phyloP scores from a whole-genome alignment of 2,113 vertebrate genomes.

The Chionodraco myersi region DNA sequence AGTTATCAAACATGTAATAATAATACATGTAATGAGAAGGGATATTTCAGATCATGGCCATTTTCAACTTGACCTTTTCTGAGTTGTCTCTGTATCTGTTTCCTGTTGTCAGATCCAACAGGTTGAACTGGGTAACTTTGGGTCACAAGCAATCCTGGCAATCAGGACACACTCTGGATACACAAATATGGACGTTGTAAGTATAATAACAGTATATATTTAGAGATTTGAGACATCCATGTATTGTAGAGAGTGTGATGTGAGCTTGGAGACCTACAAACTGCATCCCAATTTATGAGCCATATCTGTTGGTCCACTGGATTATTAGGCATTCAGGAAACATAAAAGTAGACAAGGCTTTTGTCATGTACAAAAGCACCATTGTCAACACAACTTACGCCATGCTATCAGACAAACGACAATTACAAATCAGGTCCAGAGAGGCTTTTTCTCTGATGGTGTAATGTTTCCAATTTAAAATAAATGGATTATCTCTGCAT shows the following conservation, averaged over 20 bases:
- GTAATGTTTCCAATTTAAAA: no score
- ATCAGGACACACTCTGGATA: conserved; percentile 63
- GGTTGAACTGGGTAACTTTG: conserved; percentile 69
- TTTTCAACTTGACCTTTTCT: background rate
- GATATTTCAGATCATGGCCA: background rate
- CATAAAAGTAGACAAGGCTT: background rate
- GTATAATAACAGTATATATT: conserved; percentile 2
- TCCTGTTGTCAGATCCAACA: conserved; percentile 52
- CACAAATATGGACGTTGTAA: conserved; percentile 38
- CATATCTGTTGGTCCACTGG: background rate
- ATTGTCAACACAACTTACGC: no score
- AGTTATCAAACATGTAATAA: background rate
- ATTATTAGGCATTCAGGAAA: background rate
- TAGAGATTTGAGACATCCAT: background rate
- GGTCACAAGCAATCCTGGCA: conserved; percentile 57
- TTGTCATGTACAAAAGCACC: background rate
- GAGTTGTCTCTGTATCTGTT: background rate
- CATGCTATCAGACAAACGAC: no score
- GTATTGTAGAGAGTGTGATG: background rate
- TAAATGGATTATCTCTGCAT: no score
- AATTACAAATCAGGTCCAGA: no score
- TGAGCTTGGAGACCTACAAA: background rate
- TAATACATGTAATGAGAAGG: background rate
- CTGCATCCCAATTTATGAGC: background rate
- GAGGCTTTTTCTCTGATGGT: no score